Base-by-base conservation (phyloP, 2,113 vertebrate species). In the Gymnocephalus cernua region DNA sequence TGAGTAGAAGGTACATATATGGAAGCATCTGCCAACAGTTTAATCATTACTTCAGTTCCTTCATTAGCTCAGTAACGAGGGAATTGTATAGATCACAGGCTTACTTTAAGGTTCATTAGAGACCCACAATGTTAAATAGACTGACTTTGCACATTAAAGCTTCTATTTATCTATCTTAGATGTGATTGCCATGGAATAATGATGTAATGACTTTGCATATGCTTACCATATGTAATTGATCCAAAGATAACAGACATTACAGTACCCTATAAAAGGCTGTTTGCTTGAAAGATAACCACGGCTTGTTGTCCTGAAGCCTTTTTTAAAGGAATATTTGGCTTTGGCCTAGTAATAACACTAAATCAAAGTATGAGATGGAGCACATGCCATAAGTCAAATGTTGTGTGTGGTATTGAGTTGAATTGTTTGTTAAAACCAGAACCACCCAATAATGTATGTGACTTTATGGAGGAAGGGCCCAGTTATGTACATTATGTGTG, bases 11-110 rank as follows among this genome's bases (percentile, higher is more conserved):
- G 54, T 38, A 53, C 54, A 44, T 68, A 32, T 6, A 68, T 67
- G 56, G 64, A 80, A 89, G 86, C 83, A 91, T 88, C 87, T 89
- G 82, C 51, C 86, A 90, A 38, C 61, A 80, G 51, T 86, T 87
- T 63, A 80, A 63, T 50, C 19, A 45, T 75, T 67, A 69, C 62
- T 88, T 50, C n/a, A 77, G 45, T 71, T 74, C 67, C 58, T 71
- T 83, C 69, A 75, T 90, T 77, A 82, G 44, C 77, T 48, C 65
- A 82, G 58, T 81, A 76, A 86, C 25, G 21, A 76, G 66, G 59
- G 73, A 86, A 78, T 48, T 50, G 59, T 8, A 5, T 38, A 29
- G 74, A 86, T 77, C 74, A 78, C 80, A 62, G 62, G 48, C 67
- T 59, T 54, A 79, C 91, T 92, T 87, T 74, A 72, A 65, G 84